These are phyloP conservation scores for Creontiades dilutus DNA, from an alignment of 2,888 invertebrate genomes.

Conservation along the genomic window DNA sequence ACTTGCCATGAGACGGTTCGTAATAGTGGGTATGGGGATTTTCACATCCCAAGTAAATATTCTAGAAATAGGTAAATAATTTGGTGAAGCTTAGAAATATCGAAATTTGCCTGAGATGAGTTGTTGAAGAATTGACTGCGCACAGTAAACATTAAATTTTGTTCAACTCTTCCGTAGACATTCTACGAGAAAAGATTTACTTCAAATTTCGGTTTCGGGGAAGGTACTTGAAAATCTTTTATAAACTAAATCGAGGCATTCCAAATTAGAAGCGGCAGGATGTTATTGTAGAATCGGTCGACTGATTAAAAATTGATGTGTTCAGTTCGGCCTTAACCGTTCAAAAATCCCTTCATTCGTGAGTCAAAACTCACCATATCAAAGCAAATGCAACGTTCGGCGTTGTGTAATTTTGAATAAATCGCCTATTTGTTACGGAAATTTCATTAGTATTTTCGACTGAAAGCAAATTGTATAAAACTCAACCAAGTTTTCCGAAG, in stretches of 20 bases:
- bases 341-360: background rate
- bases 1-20: too few species aligned
- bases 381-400: background rate
- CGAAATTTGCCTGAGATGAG: too few species aligned
- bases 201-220: background rate
- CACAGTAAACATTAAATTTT: too few species aligned
- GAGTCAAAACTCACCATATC: slow-evolving; percentile 50
- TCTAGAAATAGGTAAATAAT: too few species aligned
- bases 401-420: background rate
- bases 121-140: background rate
- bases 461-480: background rate
- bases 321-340: slow-evolving; percentile 67
- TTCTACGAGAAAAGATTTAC: background rate
- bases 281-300: slow-evolving; percentile 47
- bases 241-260: background rate
- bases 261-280: background rate
- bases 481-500: background rate
- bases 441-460: background rate
- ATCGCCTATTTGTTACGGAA: background rate
- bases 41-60: too few species aligned
- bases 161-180: background rate
- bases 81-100: too few species aligned
- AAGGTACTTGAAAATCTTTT: background rate
- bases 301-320: slow-evolving; percentile 64
- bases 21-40: too few species aligned